Conservation (phyloP, 2,113 vertebrate genomes). For the Ranitomeya imitator region DNA sequence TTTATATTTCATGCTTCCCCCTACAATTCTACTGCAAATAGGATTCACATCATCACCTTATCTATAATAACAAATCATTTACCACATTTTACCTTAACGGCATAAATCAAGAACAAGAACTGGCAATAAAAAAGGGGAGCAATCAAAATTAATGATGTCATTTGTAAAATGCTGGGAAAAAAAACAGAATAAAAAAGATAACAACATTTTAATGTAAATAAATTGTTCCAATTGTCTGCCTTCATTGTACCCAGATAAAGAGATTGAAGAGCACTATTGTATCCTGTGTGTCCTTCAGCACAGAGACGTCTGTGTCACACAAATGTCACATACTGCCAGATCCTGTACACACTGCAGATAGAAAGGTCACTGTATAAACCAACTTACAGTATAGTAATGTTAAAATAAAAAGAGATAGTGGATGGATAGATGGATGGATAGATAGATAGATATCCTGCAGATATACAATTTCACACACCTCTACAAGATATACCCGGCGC, state of each 20-base stretch:
- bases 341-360: background rate
- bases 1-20: slow-evolving; percentile 42
- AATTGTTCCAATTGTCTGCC: slow-evolving; percentile 35
- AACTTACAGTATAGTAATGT: background rate
- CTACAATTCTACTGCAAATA: slow-evolving; percentile 37
- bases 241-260: background rate
- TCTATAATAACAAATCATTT: slow-evolving; percentile 49
- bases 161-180: slow-evolving; percentile 16
- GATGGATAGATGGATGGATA: background rate
- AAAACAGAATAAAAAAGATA: slow-evolving; percentile 33
- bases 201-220: slow-evolving; percentile 33
- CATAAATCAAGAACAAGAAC: slow-evolving; percentile 14
- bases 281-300: slow-evolving; percentile 20
- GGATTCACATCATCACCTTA: slow-evolving; percentile 51
- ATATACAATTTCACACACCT: too few species aligned
- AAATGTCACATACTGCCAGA: background rate
- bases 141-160: slow-evolving; percentile 46
- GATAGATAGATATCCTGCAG: background rate
- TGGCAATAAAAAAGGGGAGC: slow-evolving; percentile 9
- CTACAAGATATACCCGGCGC: too few species aligned
- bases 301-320: background rate
- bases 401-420: too few species aligned
- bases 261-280: background rate
- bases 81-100: slow-evolving; percentile 36
- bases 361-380: background rate